phyloP scores from a whole-genome alignment of 2,888 invertebrate species.

The Drosophila melanosoma region DNA sequence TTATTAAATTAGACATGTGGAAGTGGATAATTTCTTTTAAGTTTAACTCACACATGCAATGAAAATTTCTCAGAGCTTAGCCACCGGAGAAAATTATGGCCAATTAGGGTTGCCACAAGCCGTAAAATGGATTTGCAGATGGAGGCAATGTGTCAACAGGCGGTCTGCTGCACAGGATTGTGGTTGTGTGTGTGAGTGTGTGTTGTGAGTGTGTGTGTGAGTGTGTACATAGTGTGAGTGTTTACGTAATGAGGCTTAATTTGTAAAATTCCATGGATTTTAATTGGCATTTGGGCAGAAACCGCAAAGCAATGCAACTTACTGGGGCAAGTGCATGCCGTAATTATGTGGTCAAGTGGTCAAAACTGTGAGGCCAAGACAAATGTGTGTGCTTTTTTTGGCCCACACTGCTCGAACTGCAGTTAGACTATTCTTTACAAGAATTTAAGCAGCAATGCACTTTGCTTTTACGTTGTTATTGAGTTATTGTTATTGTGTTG shows the following conservation, averaged over 20 bases:
- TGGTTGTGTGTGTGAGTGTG: constrained; percentile 46
- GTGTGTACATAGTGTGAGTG: constrained; percentile 11
- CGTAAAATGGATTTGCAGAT: constrained; percentile 63
- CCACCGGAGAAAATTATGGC: constrained; percentile 62
- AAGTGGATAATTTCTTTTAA: constrained; percentile 21
- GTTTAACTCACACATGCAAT: constrained; percentile 26
- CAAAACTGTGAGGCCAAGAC: constrained; percentile 42
- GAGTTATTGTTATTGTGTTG: constrained; percentile 54
- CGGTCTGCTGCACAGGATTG: constrained; percentile 64
- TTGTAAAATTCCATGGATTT: constrained; percentile 75
- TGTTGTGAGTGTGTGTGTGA: constrained; percentile 17
- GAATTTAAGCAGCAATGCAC: constrained; percentile 34
- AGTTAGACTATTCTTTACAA: constrained; percentile 19
- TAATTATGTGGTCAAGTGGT: constrained; percentile 75
- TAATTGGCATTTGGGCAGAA: constrained; percentile 71
- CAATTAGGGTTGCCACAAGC: constrained; percentile 72
- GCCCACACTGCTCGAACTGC: constrained; percentile 16
- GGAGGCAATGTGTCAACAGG: constrained; percentile 73
- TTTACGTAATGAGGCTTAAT: constrained; percentile 74
- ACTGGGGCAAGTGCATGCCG: constrained; percentile 63
- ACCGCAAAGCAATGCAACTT: constrained; percentile 63
- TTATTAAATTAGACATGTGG: constrained; percentile 7
- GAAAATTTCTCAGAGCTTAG: constrained; percentile 23
- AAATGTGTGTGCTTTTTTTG: constrained; percentile 23
- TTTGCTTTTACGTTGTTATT: constrained; percentile 1